Base-by-base conservation (phyloP, 2,113 vertebrate species). In the Malurus elegans region DNA sequence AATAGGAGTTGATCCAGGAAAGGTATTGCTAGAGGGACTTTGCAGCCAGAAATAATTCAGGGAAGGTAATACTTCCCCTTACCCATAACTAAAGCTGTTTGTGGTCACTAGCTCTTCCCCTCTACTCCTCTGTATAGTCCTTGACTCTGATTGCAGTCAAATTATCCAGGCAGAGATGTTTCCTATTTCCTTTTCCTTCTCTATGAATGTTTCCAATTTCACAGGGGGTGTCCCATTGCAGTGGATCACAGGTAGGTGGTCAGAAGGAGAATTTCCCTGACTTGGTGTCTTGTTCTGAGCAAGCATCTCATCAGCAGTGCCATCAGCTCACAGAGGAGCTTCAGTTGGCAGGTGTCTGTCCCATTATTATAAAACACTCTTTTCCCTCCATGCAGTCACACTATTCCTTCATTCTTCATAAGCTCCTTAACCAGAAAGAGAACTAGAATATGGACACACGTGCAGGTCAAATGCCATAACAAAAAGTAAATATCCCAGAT, bases 301-400 rank as follows among this genome's bases (percentile, higher is more conserved):
- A 83, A 50, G 2, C n/a, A 2, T 38, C 26, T 65, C 17, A 65
- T 9, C 62, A 65, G 25, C 36, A 88, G 12, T 36, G 45, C 4
- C 1, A 1, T 70, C 48, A 45, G 14, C 9, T 76, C 13, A 40
- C 10, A 14, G 40, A 8, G 1, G 2, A 23, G 9, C 18, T 28
- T 62, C n/a, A 20, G 2, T 3, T 48, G 29, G 17, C 24, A 78
- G 36, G 5, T 67, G 23, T 34, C 48, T 6, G 20, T 34, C 48
- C 8, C 9, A 25, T n/a, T 24, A 21, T 32, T 17, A 4, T 25
- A 66, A 81, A 1, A 1, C 0, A 0, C 3, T 56, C 31, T 47
- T 64, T 48, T 45, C 8, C 15, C 6, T 81, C 4, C 34, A 20
- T 86, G 88, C 34, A 17, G 5, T 81, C 47, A 14, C 7, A 4